A percentile compares a stretch with the other conserved stretches of the same genome.
Evolutionary conservation across 1,140 invertebrate genomes (phyloP).

Genomic region (Drosophila baimaii): DNA sequence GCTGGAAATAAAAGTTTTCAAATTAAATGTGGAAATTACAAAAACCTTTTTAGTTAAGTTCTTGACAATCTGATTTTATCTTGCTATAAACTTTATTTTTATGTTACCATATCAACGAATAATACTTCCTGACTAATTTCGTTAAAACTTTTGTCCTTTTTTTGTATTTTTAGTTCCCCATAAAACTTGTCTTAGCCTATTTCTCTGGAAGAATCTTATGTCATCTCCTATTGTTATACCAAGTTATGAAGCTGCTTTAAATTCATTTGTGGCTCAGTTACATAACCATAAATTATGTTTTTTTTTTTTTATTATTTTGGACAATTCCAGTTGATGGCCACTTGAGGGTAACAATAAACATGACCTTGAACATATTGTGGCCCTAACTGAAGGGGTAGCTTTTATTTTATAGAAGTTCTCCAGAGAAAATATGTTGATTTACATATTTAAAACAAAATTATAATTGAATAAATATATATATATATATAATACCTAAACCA

Average conservation of each 20-base stretch:
- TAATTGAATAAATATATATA: background rate
- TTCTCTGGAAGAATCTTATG: constrained; percentile 10
- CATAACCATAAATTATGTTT: constrained; percentile 36
- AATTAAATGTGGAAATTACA: background rate
- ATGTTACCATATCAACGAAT: background rate
- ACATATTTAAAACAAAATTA: background rate
- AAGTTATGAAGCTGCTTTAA: constrained; percentile 24
- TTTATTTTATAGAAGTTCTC: background rate
- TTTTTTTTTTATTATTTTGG: constrained; percentile 28
- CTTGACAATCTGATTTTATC: background rate
- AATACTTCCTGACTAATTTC: background rate
- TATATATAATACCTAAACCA: no score
- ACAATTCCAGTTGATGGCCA: constrained; percentile 24
- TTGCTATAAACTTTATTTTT: background rate
- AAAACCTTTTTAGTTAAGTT: no score
- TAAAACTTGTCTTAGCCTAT: constrained; percentile 1
- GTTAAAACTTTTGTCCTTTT: background rate
- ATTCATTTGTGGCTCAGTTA: constrained; percentile 23
- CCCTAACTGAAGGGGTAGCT: background rate
- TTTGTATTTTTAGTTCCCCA: constrained; percentile 5
- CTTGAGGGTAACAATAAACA: constrained; percentile 23
- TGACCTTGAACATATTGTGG: constrained; percentile 25
- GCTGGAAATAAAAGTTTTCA: background rate
- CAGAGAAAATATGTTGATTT: background rate
- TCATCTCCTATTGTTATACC: constrained; percentile 3